Percentiles rank a stretch among this genome's conserved stretches.
These are phyloP conservation scores for Protophormia terraenovae DNA, from an alignment of 2,888 invertebrate species.

Conservation along the genomic window DNA sequence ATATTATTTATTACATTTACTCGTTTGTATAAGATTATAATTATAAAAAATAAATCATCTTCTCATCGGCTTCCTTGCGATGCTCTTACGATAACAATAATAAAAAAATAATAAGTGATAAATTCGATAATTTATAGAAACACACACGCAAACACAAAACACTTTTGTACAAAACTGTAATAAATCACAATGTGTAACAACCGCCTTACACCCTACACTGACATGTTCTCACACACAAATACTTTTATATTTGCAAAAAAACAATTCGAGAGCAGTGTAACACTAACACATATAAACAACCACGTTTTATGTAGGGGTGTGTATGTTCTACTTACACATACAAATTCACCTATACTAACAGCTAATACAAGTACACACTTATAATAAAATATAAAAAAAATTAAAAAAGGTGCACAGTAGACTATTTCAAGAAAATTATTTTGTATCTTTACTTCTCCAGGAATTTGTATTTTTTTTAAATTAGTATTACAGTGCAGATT, in stretches of 20 bases:
- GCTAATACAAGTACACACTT: too few relatives aligned
- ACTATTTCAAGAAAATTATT: too few relatives aligned
- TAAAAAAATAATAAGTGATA: too few relatives aligned
- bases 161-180: background rate
- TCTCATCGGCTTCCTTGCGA: constrained; percentile 11
- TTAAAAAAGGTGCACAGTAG: too few relatives aligned
- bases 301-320: background rate
- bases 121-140: constrained; percentile 54
- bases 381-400: too few relatives aligned
- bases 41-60: constrained; percentile 8
- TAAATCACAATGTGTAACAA: background rate
- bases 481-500: too few relatives aligned
- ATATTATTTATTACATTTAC: constrained; percentile 23
- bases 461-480: too few relatives aligned
- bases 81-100: constrained; percentile 44
- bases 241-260: background rate
- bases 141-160: background rate
- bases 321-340: background rate
- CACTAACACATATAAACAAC: background rate
- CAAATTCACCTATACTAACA: too few relatives aligned
- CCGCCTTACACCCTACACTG: background rate
- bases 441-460: too few relatives aligned
- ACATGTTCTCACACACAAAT: background rate
- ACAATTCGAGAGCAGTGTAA: background rate
- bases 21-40: background rate